A percentile compares a stretch with the other conserved stretches of the same genome.
phyloP scores from a whole-genome alignment of 1,140 invertebrate species.

The Bombus picipes region DNA sequence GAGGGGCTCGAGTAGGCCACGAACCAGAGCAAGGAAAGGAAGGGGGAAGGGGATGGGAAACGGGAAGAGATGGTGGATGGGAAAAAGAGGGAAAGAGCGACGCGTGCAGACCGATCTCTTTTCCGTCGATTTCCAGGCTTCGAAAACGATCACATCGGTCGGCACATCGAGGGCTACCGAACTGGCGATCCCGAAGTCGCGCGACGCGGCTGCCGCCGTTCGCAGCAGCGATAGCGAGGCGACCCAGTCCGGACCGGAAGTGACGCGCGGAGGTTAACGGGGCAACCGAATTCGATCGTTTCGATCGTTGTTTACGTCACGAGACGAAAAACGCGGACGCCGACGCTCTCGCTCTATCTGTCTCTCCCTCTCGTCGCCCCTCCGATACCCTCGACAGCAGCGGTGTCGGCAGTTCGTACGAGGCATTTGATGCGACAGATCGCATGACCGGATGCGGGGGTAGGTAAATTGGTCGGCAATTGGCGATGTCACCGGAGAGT shows the following conservation, averaged over 20 bases:
- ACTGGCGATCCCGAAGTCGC: too few species aligned
- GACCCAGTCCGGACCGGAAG: not conserved
- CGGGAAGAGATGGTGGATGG: not conserved
- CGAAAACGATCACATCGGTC: not conserved
- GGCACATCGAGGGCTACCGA: too few species aligned
- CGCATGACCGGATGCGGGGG: conserved; percentile 83
- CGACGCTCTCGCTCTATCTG: not conserved
- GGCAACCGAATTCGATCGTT: conserved; percentile 20
- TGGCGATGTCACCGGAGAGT: conserved; percentile 81
- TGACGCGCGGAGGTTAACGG: not conserved
- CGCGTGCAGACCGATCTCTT: not conserved
- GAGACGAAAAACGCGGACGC: conserved; percentile 7
- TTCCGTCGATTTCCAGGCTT: not conserved
- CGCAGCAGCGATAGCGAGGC: too few species aligned
- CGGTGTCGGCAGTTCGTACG: conserved; percentile 61
- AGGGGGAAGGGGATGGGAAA: too few species aligned
- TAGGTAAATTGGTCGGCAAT: conserved; percentile 83
- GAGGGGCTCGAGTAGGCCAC: not conserved
- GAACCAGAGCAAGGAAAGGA: not conserved
- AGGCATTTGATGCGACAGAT: conserved; percentile 80
- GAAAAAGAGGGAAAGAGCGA: not conserved
- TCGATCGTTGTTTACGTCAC: conserved; percentile 39
- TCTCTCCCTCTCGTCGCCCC: not conserved
- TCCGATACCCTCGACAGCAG: conserved; percentile 33
- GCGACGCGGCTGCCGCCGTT: too few species aligned